Conservation (phyloP, 2,888 invertebrate species). For the Eupithecia pulchellata region DNA sequence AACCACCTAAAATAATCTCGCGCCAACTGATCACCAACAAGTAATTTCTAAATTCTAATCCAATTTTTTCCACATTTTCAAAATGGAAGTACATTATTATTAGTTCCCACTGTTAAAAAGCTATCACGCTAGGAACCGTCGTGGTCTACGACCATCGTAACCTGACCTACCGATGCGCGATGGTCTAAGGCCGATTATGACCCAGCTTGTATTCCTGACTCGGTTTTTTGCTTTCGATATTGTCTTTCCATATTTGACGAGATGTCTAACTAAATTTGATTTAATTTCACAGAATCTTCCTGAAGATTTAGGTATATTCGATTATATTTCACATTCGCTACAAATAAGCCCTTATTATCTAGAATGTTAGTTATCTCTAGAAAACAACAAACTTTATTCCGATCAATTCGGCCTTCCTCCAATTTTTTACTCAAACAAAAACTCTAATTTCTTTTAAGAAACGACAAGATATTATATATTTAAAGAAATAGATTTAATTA, state of each 20-base stretch:
- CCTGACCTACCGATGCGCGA: constrained; percentile 46
- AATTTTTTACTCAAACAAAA: too few relatives aligned
- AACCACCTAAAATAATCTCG: too few relatives aligned
- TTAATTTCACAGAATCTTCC: neutral
- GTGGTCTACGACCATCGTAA: constrained; percentile 52
- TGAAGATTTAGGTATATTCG: neutral
- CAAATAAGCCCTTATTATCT: too few relatives aligned
- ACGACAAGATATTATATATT: too few relatives aligned
- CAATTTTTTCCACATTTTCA: constrained; percentile 49
- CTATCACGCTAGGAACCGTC: constrained; percentile 66
- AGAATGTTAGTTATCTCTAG: neutral
- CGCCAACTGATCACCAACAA: neutral
- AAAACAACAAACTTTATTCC: neutral
- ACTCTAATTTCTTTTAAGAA: too few relatives aligned
- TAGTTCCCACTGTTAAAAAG: constrained; percentile 72
- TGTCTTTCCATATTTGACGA: neutral
- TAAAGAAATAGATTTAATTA: too few relatives aligned
- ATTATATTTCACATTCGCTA: neutral
- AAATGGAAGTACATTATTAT: constrained; percentile 58
- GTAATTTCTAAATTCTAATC: constrained; percentile 26
- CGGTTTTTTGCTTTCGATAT: too few relatives aligned
- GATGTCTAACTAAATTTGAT: too few relatives aligned
- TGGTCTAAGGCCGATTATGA: neutral
- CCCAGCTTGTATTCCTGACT: too few relatives aligned
- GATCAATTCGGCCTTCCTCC: too few relatives aligned